These are phyloP conservation scores for Sylvia atricapilla DNA, from an alignment of 2,113 vertebrate species.

Conservation along the genomic window DNA sequence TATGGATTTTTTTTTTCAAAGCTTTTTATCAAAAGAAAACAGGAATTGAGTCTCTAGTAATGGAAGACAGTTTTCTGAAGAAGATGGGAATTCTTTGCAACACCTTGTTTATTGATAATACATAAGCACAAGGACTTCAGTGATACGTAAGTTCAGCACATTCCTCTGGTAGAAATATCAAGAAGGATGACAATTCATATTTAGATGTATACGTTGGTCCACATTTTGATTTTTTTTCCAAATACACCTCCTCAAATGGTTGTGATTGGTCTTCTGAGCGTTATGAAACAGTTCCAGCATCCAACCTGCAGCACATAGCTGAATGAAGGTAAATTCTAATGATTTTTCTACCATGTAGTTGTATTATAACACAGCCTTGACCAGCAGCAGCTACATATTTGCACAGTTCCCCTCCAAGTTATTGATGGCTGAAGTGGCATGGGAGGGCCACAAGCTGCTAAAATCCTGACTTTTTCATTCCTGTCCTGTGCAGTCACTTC, in stretches of 20 bases:
- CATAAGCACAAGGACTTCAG: neutral
- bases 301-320: neutral
- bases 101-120: neutral
- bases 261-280: neutral
- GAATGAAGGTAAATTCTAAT: neutral
- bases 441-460: neutral
- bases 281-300: neutral
- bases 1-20: neutral
- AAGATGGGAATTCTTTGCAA: neutral
- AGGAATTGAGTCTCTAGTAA: neutral
- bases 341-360: neutral
- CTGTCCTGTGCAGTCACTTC: neutral
- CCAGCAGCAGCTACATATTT: neutral
- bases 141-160: neutral
- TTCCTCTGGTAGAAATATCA: neutral
- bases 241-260: neutral
- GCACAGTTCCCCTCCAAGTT: neutral
- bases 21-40: neutral
- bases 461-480: neutral
- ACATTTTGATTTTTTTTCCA: neutral
- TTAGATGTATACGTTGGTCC: neutral
- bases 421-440: neutral
- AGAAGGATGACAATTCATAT: neutral
- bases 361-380: neutral
- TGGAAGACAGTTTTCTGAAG: neutral